Conservation (phyloP, 1,140 invertebrate species). For the Camponotus vicinus region DNA sequence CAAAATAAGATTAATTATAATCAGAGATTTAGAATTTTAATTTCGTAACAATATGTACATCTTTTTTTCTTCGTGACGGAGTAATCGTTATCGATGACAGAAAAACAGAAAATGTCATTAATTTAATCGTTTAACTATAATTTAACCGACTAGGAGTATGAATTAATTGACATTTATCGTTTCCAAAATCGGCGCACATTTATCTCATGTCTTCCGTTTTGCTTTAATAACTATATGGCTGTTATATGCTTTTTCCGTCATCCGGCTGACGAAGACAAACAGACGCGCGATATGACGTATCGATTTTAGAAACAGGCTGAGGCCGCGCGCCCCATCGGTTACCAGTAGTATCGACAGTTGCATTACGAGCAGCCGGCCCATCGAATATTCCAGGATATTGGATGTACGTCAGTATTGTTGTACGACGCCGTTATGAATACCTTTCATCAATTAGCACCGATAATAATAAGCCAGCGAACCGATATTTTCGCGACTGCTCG, state of each 20-base stretch:
- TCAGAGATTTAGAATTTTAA: neutral
- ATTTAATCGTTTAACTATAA: neutral
- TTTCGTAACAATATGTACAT: neutral
- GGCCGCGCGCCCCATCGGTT: slow-evolving; percentile 72
- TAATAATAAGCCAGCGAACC: slow-evolving; percentile 68
- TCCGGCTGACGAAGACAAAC: slow-evolving; percentile 24
- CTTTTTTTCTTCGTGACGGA: neutral
- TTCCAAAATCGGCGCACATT: neutral
- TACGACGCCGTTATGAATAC: slow-evolving; percentile 35
- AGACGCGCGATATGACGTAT: slow-evolving; percentile 70
- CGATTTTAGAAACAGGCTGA: slow-evolving; percentile 76
- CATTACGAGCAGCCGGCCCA: slow-evolving; percentile 62
- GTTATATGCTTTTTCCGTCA: slow-evolving; percentile 42
- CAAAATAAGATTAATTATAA: neutral
- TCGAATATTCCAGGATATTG: slow-evolving; percentile 66
- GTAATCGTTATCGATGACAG: neutral
- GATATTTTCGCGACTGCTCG: slow-evolving; percentile 45
- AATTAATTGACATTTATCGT: neutral
- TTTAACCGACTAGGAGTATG: neutral
- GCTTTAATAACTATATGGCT: neutral
- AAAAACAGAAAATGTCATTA: neutral
- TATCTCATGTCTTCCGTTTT: neutral
- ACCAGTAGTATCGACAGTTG: slow-evolving; percentile 75
- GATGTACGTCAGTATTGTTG: slow-evolving; percentile 54
- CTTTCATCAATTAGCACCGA: slow-evolving; percentile 72